Evolutionary conservation across 2,888 invertebrate species (phyloP).

Genomic region (Lasioglossum zephyrum): DNA sequence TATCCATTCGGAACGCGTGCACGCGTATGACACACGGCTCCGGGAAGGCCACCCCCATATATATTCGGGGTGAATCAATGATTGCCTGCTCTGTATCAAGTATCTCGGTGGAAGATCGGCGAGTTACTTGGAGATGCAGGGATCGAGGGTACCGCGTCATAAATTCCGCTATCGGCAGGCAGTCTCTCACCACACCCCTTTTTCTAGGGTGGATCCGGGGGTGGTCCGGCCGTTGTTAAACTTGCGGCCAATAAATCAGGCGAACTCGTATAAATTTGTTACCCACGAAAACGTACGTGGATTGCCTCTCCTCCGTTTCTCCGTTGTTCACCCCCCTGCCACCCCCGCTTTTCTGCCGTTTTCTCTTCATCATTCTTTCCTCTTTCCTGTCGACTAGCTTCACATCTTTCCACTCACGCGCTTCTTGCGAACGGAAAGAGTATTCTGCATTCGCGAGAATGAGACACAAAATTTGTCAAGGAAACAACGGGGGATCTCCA

Average conservation of each 20-base stretch:
- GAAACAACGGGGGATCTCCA: neutral
- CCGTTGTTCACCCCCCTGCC: neutral
- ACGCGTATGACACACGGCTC: conserved; percentile 38
- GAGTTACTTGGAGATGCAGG: conserved; percentile 73
- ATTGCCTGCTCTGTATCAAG: conserved; percentile 61
- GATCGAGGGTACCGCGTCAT: conserved; percentile 76
- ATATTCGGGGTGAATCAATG: conserved; percentile 63
- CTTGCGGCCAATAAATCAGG: conserved; percentile 81
- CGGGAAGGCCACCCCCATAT: conserved; percentile 35
- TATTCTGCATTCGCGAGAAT: neutral
- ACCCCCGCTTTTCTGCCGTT: neutral
- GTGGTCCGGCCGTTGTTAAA: conserved; percentile 78
- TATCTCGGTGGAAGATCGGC: conserved; percentile 65
- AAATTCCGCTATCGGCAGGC: conserved; percentile 78
- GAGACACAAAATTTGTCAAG: neutral
- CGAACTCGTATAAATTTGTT: conserved; percentile 82
- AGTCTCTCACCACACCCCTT: conserved; percentile 69
- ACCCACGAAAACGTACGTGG: conserved; percentile 78
- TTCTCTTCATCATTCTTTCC: conserved; percentile 14
- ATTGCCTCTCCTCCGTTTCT: conserved; percentile 53
- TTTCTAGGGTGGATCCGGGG: conserved; percentile 65
- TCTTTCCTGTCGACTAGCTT: neutral
- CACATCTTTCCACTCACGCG: neutral
- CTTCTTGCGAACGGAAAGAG: conserved; percentile 7
- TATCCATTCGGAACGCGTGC: conserved; percentile 18